Percentiles rank a stretch among this genome's conserved stretches.
Evolutionary conservation across 30 jellyfish, hydroid and myxozoan species (phyloP).

Genomic region (Aurelia sp.): DNA sequence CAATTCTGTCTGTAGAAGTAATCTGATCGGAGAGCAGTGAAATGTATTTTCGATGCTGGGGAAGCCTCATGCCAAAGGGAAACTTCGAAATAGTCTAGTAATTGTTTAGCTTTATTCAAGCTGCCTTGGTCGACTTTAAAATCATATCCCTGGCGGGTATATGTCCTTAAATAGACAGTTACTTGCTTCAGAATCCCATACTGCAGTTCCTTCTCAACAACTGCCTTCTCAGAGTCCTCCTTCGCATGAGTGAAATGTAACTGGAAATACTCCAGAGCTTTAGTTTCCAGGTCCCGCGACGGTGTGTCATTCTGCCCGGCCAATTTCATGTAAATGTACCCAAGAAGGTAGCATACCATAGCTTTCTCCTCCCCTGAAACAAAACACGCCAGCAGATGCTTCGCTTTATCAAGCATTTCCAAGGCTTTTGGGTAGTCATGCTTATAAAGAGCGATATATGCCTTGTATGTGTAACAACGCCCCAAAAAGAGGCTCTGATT

Average conservation of each 20-base stretch:
- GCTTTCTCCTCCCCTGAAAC: slow-evolving; percentile 13
- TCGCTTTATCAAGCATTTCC: background rate
- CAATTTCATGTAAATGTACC: slow-evolving; percentile 17
- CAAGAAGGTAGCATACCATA: slow-evolving; percentile 17
- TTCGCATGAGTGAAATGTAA: slow-evolving; percentile 5
- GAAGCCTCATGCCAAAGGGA: background rate
- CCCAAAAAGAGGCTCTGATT: slow-evolving; percentile 9
- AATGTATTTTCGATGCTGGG: slow-evolving; percentile 20
- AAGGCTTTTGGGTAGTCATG: background rate
- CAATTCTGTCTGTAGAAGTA: slow-evolving; percentile 9
- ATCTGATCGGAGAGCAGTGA: background rate
- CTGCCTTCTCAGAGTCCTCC: slow-evolving; percentile 22
- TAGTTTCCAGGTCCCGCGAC: background rate
- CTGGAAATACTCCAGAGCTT: slow-evolving; percentile 13
- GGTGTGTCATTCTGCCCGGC: background rate
- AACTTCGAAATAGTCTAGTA: too few relatives aligned
- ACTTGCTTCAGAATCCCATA: slow-evolving; percentile 22
- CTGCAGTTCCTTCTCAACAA: slow-evolving; percentile 10
- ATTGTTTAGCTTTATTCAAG: too few relatives aligned
- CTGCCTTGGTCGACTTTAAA: too few relatives aligned
- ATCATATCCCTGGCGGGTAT: background rate
- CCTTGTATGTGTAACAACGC: slow-evolving; percentile 6
- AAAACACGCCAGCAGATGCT: background rate
- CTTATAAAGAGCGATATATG: background rate
- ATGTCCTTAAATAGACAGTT: slow-evolving; percentile 10